A percentile compares a stretch with the other conserved stretches of the same genome.
Conservation (phyloP, 2,888 invertebrate genomes). For the Leptogaster cylindrica region DNA sequence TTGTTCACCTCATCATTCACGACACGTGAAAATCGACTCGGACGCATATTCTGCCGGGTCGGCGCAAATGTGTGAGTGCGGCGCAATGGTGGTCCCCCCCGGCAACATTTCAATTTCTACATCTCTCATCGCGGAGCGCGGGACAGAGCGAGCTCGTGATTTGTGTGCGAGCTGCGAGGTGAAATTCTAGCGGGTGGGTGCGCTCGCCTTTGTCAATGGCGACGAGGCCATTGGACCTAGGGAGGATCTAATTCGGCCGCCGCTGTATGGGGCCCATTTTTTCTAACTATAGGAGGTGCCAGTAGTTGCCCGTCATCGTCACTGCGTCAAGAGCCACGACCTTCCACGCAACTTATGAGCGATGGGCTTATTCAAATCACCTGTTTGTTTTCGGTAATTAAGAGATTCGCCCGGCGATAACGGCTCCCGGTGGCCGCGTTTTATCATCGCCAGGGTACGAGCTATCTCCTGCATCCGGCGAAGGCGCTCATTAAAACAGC, state of each 20-base stretch:
- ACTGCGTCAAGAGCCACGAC: neutral
- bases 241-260: conserved; percentile 50
- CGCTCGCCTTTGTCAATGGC: conserved; percentile 18
- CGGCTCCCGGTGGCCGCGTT: neutral
- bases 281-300: conserved; percentile 9
- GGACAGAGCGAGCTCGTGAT: neutral
- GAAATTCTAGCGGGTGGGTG: conserved; percentile 50
- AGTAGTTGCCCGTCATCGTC: neutral
- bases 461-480: neutral
- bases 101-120: conserved; percentile 18
- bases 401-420: conserved; percentile 15
- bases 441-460: neutral
- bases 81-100: neutral
- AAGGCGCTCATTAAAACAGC: neutral
- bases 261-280: neutral
- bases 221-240: conserved; percentile 50
- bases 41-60: no score
- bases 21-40: no score
- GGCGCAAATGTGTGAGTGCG: neutral
- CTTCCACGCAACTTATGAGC: neutral
- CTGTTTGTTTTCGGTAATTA: conserved; percentile 35
- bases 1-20: conserved; percentile 44
- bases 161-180: conserved; percentile 26
- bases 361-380: conserved; percentile 29
- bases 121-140: neutral